A percentile compares a stretch with the other conserved stretches of the same genome.
These are phyloP conservation scores for Leptopterna dolabrata DNA, from an alignment of 2,888 invertebrate genomes.

Conservation along the genomic window DNA sequence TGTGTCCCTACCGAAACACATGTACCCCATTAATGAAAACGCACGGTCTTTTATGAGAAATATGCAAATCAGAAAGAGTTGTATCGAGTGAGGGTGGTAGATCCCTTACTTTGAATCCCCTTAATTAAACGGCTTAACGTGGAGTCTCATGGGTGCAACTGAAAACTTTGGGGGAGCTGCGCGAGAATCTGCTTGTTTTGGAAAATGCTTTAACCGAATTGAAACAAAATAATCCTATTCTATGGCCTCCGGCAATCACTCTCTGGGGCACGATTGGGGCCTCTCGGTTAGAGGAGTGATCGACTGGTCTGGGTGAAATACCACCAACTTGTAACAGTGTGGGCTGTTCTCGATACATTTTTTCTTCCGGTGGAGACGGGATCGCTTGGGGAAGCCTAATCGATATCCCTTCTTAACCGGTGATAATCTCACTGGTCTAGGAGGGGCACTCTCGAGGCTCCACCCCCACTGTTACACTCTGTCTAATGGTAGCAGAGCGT, in stretches of 20 bases:
- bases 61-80: slow-evolving; percentile 52
- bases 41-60: slow-evolving; percentile 51
- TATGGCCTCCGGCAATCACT: not conserved
- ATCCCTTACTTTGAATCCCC: slow-evolving; percentile 4
- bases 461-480: no score
- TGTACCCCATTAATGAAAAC: slow-evolving; percentile 53
- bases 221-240: slow-evolving; percentile 46
- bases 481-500: no score
- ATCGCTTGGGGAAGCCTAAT: no score
- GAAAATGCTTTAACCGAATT: slow-evolving; percentile 44
- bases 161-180: slow-evolving; percentile 32
- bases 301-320: not conserved
- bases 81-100: slow-evolving; percentile 30
- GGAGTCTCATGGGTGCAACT: slow-evolving; percentile 54
- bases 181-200: slow-evolving; percentile 17
- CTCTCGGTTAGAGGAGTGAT: slow-evolving; percentile 12
- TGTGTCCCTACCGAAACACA: slow-evolving; percentile 24
- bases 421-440: no score
- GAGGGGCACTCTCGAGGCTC: no score
- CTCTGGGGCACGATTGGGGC: slow-evolving; percentile 25
- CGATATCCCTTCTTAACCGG: no score
- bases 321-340: no score
- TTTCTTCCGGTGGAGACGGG: no score
- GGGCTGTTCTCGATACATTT: no score
- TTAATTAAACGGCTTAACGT: slow-evolving; percentile 49